phyloP scores from a whole-genome alignment of 2,113 vertebrate species.

The Channa argus region DNA sequence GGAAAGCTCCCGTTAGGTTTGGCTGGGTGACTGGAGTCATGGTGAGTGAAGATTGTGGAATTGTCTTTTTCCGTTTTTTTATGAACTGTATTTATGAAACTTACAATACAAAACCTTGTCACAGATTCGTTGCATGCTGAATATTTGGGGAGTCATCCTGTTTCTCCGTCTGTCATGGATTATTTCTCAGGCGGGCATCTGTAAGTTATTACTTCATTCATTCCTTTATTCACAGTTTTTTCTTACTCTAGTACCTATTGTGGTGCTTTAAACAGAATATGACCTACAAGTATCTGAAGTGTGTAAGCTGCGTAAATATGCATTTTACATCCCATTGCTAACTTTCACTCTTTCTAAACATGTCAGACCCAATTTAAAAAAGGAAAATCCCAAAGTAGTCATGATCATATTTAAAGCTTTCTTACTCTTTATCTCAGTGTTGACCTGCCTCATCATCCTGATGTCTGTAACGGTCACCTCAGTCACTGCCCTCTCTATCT shows the following conservation, averaged over 20 bases:
- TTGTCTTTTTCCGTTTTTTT: too few species aligned
- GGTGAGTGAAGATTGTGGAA: conserved; percentile 46
- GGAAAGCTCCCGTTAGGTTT: conserved; percentile 67
- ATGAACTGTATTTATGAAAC: too few species aligned
- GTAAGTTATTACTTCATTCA: conserved; percentile 59
- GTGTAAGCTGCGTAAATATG: too few species aligned
- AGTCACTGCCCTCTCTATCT: conserved; percentile 82
- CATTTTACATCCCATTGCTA: too few species aligned
- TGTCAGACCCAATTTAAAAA: too few species aligned
- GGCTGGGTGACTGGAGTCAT: conserved; percentile 82
- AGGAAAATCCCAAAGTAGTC: too few species aligned
- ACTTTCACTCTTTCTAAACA: too few species aligned
- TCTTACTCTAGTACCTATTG: too few species aligned
- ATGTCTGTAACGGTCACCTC: conserved; percentile 80
- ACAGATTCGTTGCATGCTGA: conserved; percentile 84
- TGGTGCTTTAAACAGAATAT: too few species aligned
- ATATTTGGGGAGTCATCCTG: conserved; percentile 83
- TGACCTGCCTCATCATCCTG: conserved; percentile 83
- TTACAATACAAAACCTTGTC: background rate
- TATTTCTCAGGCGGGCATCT: conserved; percentile 80
- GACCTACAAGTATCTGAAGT: too few species aligned
- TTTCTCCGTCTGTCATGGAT: conserved; percentile 83
- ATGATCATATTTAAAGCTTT: background rate
- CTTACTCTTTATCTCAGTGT: conserved; percentile 61
- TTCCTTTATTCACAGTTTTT: too few species aligned